Evolutionary conservation across 2,888 invertebrate genomes (phyloP), one percentile per base, ranked within the genome.

Genomic region (Carcina quercana): DNA sequence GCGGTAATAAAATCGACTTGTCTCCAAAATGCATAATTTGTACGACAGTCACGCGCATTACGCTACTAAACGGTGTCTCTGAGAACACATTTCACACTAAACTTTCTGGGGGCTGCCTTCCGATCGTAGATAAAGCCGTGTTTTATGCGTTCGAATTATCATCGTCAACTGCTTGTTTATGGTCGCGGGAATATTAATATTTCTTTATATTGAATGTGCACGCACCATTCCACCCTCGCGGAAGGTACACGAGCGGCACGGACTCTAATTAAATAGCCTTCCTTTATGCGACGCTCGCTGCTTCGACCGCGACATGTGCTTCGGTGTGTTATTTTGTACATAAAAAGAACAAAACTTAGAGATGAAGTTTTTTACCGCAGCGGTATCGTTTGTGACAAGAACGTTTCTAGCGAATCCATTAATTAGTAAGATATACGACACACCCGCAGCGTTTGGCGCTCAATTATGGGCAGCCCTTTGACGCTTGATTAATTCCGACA

Each of bases 41-140:
- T 82, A 82, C 63, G 62, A 61, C 63, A 75, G 82, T 79, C 82
- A 82, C 82, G 80, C 79, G 79, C 71, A 68, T 70, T 69, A 74
- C 64, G 74, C 69, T 76, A 75, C 80, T 82, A 83, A 82, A 83
- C 72, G 79, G 80, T 82, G 80, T 79, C 78, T 74, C 65, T 67
- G 60, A 66, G 72, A 79, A 79, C 75, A 80, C 80, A 79, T 79
- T 83, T 80, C 78, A 82, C 80, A 80, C 79, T 79, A 70, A 75
- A 76, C 69, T 70, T 71, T 59, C 61, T 59, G 53, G 64, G 72
- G 71, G 64, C 67, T 63, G 70, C 57, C 56, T 63, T 57, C 53
- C 55, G 78, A 80, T 82, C 61, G 60, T 68, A 76, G 82, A 82
- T 82, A 82, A 73, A 70, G 65, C 65, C 63, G 71, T 76, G 74